These are phyloP conservation scores for Steatornis caripensis DNA, from an alignment of 2,113 vertebrate species.

Conservation along the genomic window DNA sequence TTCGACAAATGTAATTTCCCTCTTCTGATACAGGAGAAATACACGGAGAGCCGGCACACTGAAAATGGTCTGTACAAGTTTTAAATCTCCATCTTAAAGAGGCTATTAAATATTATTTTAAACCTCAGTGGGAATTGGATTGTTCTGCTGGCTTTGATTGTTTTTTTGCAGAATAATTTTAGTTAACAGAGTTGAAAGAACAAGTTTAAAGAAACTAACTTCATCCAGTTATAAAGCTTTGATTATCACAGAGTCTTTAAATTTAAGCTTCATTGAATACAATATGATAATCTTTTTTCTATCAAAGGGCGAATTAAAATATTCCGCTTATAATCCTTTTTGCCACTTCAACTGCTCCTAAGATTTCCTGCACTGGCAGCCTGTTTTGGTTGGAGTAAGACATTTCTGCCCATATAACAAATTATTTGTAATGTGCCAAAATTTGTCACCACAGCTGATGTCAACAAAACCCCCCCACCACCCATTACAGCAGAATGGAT, in stretches of 20 bases:
- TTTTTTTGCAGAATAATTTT: not conserved
- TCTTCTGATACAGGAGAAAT: not conserved
- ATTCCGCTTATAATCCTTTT: not conserved
- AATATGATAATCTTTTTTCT: not conserved
- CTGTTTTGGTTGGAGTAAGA: not conserved
- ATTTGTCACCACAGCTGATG: slow-evolving; percentile 14
- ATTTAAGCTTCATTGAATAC: not conserved
- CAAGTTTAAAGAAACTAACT: slow-evolving; percentile 18
- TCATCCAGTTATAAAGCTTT: not conserved
- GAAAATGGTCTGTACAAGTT: not conserved
- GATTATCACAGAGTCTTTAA: not conserved
- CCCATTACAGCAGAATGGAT: not conserved
- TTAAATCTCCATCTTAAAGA: not conserved
- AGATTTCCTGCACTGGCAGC: not conserved
- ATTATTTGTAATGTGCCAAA: slow-evolving; percentile 8
- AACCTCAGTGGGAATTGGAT: not conserved
- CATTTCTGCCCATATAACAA: not conserved
- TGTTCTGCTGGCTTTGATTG: slow-evolving; percentile 5
- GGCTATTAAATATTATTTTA: slow-evolving; percentile 30
- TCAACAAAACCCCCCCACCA: slow-evolving; percentile 21
- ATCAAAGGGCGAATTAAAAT: slow-evolving; percentile 35
- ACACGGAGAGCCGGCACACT: not conserved
- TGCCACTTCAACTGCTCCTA: not conserved
- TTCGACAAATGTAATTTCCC: not conserved
- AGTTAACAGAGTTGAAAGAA: slow-evolving; percentile 16